A percentile compares a stretch with the other conserved stretches of the same genome.
Evolutionary conservation across 2,797 vertebrate species (phyloP).

Genomic region (Antrozous pallidus): DNA sequence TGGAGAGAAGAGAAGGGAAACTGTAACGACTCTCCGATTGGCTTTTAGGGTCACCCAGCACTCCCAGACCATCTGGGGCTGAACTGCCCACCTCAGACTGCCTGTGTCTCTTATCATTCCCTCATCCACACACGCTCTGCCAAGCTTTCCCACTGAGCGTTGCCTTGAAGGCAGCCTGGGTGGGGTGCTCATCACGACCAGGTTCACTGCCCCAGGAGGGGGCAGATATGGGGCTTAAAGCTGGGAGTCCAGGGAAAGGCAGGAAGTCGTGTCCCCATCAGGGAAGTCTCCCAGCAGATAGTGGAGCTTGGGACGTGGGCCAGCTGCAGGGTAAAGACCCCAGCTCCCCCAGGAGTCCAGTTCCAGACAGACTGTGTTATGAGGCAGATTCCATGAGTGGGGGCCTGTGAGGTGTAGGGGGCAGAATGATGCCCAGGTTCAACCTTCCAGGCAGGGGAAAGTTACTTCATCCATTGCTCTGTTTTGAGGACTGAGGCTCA

Average conservation of each 20-base stretch:
- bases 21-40: background rate
- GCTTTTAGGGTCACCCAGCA: background rate
- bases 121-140: background rate
- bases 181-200: background rate
- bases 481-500: background rate
- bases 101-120: too few species aligned
- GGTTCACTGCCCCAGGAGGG: rapidly evolving
- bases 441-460: background rate
- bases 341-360: background rate
- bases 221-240: background rate
- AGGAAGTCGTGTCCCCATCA: too few species aligned
- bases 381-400: too few species aligned
- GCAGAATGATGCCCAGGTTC: background rate
- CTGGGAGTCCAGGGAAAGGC: background rate
- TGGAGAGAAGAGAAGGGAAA: background rate
- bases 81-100: background rate
- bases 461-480: background rate
- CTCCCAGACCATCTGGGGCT: background rate
- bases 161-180: background rate
- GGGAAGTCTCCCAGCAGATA: background rate
- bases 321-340: background rate
- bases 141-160: background rate
- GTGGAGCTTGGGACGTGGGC: background rate
- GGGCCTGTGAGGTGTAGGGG: background rate
- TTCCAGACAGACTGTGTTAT: background rate